A percentile compares a stretch with the other conserved stretches of the same genome.
Evolutionary conservation across 2,113 vertebrate species (phyloP).

Genomic region (Alectura lathami): DNA sequence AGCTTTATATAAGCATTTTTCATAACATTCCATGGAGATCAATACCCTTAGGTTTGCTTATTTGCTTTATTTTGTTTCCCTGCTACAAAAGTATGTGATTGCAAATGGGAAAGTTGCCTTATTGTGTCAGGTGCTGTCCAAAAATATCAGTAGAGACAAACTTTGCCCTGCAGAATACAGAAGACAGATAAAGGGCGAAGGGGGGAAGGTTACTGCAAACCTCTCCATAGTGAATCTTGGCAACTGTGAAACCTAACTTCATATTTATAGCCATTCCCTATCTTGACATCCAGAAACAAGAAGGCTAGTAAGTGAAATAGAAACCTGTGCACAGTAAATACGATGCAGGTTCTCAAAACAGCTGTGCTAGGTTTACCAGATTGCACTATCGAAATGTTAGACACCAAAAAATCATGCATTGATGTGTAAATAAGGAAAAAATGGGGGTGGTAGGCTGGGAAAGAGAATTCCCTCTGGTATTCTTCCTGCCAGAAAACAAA

Average conservation of each 20-base stretch:
- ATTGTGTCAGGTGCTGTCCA: background rate
- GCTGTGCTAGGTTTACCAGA: constrained; percentile 25
- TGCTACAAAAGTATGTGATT: background rate
- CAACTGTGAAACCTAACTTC: background rate
- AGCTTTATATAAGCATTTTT: constrained; percentile 55
- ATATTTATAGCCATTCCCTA: background rate
- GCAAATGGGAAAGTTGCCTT: background rate
- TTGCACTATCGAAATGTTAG: background rate
- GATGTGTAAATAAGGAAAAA: constrained; percentile 27
- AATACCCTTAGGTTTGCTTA: constrained; percentile 8
- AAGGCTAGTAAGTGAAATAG: constrained; percentile 13
- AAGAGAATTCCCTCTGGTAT: constrained; percentile 68
- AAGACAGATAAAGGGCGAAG: constrained; percentile 15
- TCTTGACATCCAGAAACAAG: background rate
- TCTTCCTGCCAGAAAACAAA: constrained; percentile 68
- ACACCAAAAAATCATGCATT: constrained; percentile 3
- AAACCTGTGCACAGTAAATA: constrained; percentile 24
- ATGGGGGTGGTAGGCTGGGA: constrained; percentile 54
- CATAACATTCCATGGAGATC: constrained; percentile 21
- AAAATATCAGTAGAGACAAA: background rate
- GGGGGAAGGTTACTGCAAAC: background rate
- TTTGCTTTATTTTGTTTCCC: background rate
- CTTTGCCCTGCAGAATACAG: background rate
- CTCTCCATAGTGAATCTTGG: background rate
- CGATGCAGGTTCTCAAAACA: constrained; percentile 18